Conservation (phyloP, 1,140 invertebrate species). For the Olivierus martensii region DNA sequence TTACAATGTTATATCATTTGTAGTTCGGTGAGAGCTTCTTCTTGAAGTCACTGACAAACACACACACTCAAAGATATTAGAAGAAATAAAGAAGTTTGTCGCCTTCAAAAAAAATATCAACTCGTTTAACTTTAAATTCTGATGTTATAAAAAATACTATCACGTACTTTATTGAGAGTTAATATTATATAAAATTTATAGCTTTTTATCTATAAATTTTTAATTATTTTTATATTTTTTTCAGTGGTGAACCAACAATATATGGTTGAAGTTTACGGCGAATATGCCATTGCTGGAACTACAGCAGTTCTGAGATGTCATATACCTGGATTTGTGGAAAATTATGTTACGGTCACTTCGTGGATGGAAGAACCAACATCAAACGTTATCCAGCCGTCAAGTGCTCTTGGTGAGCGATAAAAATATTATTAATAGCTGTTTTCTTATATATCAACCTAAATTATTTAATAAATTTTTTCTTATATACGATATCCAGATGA, state of each 20-base stretch:
- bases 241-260: slow-evolving; percentile 17
- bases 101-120: too few species aligned
- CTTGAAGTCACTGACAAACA: too few species aligned
- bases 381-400: slow-evolving; percentile 9
- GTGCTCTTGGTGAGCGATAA: slow-evolving; percentile 3
- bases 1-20: too few species aligned
- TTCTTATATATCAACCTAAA: background rate
- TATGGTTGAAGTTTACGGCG: slow-evolving; percentile 26
- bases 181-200: too few species aligned
- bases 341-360: slow-evolving; percentile 28
- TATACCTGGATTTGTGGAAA: slow-evolving; percentile 31
- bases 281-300: slow-evolving; percentile 55
- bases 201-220: background rate
- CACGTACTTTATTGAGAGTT: too few species aligned
- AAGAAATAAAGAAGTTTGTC: too few species aligned
- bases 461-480: background rate
- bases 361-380: slow-evolving; percentile 27
- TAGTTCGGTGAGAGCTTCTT: too few species aligned
- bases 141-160: too few species aligned
- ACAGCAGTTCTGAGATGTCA: slow-evolving; percentile 33
- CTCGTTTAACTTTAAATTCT: too few species aligned
- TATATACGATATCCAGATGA: too few species aligned
- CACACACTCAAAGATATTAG: too few species aligned
- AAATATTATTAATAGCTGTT: background rate
- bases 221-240: slow-evolving; percentile 2